These are phyloP conservation scores for Drosophila formosana DNA, from an alignment of 2,888 invertebrate genomes.

Conservation along the genomic window DNA sequence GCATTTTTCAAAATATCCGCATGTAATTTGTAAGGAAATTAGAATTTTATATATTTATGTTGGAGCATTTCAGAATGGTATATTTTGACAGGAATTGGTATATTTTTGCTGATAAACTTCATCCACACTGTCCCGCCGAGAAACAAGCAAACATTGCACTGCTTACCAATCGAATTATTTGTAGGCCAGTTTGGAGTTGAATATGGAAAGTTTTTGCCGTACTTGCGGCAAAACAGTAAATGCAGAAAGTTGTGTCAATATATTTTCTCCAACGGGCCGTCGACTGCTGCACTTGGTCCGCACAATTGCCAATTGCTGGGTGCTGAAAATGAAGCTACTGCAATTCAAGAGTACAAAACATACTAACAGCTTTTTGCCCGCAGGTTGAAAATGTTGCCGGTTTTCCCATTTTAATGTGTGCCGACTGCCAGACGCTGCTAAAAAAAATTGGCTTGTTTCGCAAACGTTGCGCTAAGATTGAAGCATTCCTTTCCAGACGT, in stretches of 20 bases:
- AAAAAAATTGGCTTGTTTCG: constrained; percentile 55
- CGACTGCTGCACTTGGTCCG: constrained; percentile 49
- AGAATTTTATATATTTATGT: not conserved
- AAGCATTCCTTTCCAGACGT: constrained; percentile 46
- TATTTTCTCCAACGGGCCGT: constrained; percentile 46
- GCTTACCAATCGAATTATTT: constrained; percentile 18
- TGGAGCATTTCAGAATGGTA: constrained; percentile 1
- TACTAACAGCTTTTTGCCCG: not conserved
- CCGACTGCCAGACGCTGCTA: constrained; percentile 52
- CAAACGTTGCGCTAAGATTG: constrained; percentile 64
- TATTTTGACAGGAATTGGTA: not conserved
- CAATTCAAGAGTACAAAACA: not conserved
- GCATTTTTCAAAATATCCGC: no score
- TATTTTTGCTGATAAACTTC: not conserved
- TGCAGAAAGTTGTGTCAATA: constrained; percentile 35
- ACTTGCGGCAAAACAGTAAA: constrained; percentile 59
- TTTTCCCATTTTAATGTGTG: constrained; percentile 53
- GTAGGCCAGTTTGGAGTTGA: not conserved
- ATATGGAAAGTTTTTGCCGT: constrained; percentile 69
- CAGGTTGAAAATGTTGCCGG: constrained; percentile 57
- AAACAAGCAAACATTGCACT: not conserved
- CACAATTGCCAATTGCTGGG: constrained; percentile 67
- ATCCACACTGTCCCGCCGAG: constrained; percentile 17
- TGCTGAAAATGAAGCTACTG: constrained; percentile 13
- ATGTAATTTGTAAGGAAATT: no score